phyloP scores from a whole-genome alignment of 2,113 vertebrate genomes.

The Grallaria varia region DNA sequence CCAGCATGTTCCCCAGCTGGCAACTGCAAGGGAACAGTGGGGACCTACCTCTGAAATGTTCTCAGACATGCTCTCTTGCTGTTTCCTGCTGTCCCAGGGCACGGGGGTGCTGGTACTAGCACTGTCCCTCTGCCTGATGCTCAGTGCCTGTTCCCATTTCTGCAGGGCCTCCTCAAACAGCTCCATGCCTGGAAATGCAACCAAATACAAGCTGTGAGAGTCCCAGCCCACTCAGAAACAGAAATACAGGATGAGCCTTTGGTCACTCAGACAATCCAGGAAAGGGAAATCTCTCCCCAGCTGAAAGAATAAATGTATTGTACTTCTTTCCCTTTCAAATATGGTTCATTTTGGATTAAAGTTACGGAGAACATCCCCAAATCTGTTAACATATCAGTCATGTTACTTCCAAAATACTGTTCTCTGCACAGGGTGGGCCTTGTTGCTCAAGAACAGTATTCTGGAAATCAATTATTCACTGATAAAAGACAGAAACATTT shows the following conservation, averaged over 20 bases:
- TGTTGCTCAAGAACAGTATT: neutral
- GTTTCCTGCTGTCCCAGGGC: slow-evolving; percentile 55
- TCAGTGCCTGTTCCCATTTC: slow-evolving; percentile 95
- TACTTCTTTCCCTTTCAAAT: neutral
- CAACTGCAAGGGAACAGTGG: neutral
- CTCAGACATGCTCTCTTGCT: slow-evolving; percentile 58
- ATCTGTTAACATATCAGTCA: neutral
- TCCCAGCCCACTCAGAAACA: neutral
- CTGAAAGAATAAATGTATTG: neutral
- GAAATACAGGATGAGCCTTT: neutral
- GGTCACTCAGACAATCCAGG: neutral
- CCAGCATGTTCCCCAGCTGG: neutral
- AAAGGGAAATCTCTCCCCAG: neutral
- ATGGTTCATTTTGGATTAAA: neutral
- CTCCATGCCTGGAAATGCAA: slow-evolving; percentile 87
- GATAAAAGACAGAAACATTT: neutral
- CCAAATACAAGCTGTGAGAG: neutral
- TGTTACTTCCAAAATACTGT: neutral
- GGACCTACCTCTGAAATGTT: slow-evolving; percentile 72
- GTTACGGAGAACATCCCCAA: neutral
- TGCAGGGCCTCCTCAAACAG: slow-evolving; percentile 95
- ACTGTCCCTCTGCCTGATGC: slow-evolving; percentile 80
- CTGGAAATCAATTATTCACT: neutral
- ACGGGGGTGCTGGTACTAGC: slow-evolving; percentile 68
- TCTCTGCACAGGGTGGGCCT: neutral